Conservation (phyloP, 2,113 vertebrate species). For the Phaethornis superciliosus region DNA sequence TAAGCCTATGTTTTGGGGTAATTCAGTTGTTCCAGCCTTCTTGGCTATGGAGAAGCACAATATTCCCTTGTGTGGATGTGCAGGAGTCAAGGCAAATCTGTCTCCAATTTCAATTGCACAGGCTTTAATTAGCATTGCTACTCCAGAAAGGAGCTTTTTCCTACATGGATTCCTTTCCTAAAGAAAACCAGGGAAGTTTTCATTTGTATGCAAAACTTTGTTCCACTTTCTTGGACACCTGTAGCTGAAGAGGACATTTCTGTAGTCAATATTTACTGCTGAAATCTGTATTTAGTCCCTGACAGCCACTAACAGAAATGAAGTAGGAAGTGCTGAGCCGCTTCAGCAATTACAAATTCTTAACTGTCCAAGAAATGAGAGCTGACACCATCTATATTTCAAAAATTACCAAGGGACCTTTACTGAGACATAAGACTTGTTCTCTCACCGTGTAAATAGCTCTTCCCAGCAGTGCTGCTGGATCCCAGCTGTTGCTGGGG, state of each 20-base stretch:
- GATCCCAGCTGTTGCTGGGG: background rate
- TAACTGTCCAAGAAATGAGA: background rate
- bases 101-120: background rate
- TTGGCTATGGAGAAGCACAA: background rate
- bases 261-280: fast-evolving
- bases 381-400: background rate
- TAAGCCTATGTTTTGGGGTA: background rate
- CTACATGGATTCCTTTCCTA: background rate
- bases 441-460: background rate
- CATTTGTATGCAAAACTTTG: background rate
- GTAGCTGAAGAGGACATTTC: background rate
- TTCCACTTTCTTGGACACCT: background rate
- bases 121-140: background rate
- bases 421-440: background rate
- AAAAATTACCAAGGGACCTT: background rate
- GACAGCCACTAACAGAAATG: background rate
- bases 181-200: background rate
- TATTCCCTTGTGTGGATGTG: background rate
- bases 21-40: background rate
- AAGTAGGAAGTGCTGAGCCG: background rate
- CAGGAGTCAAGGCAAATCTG: background rate
- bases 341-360: background rate
- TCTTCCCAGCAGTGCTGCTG: background rate
- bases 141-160: background rate
- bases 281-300: background rate